These are phyloP conservation scores for Abrostola triplasia DNA, from an alignment of 2,888 invertebrate species.

Conservation along the genomic window DNA sequence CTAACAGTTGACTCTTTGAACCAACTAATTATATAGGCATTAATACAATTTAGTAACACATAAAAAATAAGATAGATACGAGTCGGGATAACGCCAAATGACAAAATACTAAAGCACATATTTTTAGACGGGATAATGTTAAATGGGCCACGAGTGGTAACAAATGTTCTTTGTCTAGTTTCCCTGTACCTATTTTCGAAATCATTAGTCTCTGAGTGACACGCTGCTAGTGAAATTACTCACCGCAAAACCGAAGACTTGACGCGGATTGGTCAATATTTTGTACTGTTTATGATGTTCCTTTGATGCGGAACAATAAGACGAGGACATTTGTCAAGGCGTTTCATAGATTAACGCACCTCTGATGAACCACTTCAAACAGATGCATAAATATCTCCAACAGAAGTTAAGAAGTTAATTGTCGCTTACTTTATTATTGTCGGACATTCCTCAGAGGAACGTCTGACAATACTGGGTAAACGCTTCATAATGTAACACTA, in stretches of 20 bases:
- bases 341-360: conserved; percentile 74
- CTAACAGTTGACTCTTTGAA: background rate
- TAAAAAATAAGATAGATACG: conserved; percentile 15
- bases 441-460: conserved; percentile 47
- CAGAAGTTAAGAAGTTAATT: conserved; percentile 73
- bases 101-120: conserved; percentile 55
- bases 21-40: background rate
- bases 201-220: conserved; percentile 74
- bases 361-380: conserved; percentile 77
- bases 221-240: conserved; percentile 74
- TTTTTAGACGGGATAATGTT: conserved; percentile 62
- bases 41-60: background rate
- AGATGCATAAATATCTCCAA: conserved; percentile 70
- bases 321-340: conserved; percentile 73
- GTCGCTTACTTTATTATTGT: conserved; percentile 44
- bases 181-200: conserved; percentile 75
- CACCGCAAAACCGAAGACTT: conserved; percentile 76
- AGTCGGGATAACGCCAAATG: conserved; percentile 22
- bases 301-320: conserved; percentile 82
- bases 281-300: conserved; percentile 79
- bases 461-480: conserved; percentile 61
- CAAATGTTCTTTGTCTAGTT: conserved; percentile 67
- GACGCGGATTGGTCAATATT: conserved; percentile 79
- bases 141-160: conserved; percentile 63
- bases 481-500: conserved; percentile 50